Conservation (phyloP, 1,140 invertebrate genomes). For the Lanistes nyassanus region DNA sequence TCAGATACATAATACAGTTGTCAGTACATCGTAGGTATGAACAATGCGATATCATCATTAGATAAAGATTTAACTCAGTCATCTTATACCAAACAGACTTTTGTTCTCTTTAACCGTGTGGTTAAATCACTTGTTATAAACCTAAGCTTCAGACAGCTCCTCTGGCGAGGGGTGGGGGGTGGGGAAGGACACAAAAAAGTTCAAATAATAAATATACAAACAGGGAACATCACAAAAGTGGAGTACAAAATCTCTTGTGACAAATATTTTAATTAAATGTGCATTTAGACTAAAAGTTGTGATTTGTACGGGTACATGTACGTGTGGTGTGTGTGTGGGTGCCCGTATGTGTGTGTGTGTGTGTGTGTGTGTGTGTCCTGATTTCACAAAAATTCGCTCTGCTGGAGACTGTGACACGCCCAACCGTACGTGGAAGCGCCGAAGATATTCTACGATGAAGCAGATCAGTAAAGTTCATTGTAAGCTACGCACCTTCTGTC, state of each 20-base stretch:
- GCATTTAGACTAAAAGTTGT: no score
- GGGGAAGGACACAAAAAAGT: neutral
- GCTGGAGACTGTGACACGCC: neutral
- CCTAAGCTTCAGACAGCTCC: neutral
- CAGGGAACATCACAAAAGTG: neutral
- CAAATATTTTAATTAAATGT: no score
- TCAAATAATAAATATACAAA: neutral
- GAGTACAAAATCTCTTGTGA: neutral
- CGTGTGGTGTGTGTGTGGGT: conserved; percentile 12
- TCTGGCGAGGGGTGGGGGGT: neutral
- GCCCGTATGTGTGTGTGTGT: conserved; percentile 12
- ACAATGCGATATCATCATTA: no score
- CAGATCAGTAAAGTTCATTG: neutral
- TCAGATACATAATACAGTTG: no score
- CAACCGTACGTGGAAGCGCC: neutral
- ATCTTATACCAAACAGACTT: no score
- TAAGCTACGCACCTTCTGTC: neutral
- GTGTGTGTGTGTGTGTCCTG: conserved; percentile 2
- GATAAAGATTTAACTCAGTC: no score
- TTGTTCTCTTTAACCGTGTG: no score
- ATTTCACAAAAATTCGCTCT: neutral
- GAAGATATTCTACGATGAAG: neutral
- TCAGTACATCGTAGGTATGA: no score
- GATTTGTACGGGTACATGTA: neutral
- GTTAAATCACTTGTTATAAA: neutral